A percentile compares a stretch with the other conserved stretches of the same genome.
These are phyloP conservation scores for Mesorhabditis belari DNA, from an alignment of 2,888 invertebrate species.

Conservation along the genomic window DNA sequence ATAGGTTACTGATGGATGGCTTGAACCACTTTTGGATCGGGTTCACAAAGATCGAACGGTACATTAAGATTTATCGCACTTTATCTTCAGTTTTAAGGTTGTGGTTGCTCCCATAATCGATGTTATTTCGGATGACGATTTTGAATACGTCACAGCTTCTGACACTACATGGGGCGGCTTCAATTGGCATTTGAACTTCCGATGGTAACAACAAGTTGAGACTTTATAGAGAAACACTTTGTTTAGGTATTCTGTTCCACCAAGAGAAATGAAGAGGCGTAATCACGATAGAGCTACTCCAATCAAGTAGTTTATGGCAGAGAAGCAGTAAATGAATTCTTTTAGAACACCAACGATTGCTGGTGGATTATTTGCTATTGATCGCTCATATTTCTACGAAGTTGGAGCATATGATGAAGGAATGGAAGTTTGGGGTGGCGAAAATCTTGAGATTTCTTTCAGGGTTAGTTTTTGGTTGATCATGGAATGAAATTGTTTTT, in stretches of 20 bases:
- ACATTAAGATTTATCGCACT: slow-evolving; percentile 50
- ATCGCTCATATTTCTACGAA: slow-evolving; percentile 92
- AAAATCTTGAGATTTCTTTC: slow-evolving; percentile 89
- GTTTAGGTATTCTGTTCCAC: slow-evolving; percentile 78
- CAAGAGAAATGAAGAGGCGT: slow-evolving; percentile 86
- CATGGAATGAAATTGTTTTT: background rate
- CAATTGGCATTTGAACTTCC: slow-evolving; percentile 98
- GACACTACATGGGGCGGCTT: slow-evolving; percentile 99
- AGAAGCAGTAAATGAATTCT: background rate
- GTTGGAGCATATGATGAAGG: slow-evolving; percentile 96
- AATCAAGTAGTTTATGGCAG: slow-evolving; percentile 9
- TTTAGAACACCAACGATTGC: slow-evolving; percentile 88
- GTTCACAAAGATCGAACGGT: slow-evolving; percentile 75
- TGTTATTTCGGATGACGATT: slow-evolving; percentile 72
- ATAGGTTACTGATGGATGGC: slow-evolving; percentile 94
- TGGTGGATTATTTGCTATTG: slow-evolving; percentile 84
- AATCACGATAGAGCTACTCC: slow-evolving; percentile 67
- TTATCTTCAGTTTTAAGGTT: slow-evolving; percentile 5
- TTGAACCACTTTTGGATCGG: slow-evolving; percentile 83
- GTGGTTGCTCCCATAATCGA: slow-evolving; percentile 41
- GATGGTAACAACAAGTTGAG: slow-evolving; percentile 61
- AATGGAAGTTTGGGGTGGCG: slow-evolving; percentile 99
- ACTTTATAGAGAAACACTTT: background rate
- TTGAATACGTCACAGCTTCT: slow-evolving; percentile 95
- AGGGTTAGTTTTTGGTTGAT: slow-evolving; percentile 65